Conservation (phyloP, 2,797 vertebrate genomes). For the Phoxinus dragarum region DNA sequence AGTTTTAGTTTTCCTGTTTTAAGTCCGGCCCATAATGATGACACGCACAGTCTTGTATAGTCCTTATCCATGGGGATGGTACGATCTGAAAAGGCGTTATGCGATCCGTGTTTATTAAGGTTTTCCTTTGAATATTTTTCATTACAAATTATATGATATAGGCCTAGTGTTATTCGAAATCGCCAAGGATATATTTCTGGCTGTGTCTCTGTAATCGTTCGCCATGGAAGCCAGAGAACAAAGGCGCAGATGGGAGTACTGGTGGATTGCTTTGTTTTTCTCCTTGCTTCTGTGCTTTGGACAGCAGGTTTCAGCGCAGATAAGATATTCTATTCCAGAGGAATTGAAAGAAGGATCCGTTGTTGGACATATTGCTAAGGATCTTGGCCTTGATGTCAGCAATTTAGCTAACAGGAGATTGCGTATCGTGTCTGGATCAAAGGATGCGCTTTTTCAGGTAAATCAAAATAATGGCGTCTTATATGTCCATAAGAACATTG, state of each 20-base stretch:
- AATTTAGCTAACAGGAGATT: conserved; percentile 72
- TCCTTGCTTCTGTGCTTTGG: conserved; percentile 50
- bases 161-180: background rate
- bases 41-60: background rate
- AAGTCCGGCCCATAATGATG: background rate
- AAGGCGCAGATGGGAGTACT: conserved; percentile 35
- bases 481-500: conserved; percentile 73
- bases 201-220: background rate
- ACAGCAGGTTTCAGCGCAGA: conserved; percentile 59
- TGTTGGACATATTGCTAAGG: conserved; percentile 74
- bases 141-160: background rate
- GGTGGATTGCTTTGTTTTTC: conserved; percentile 41
- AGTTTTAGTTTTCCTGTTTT: background rate
- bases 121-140: background rate
- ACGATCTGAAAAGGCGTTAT: background rate
- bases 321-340: conserved; percentile 73
- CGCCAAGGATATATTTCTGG: background rate
- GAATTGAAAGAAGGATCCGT: conserved; percentile 71
- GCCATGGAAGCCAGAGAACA: conserved; percentile 40
- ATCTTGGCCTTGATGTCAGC: conserved; percentile 75
- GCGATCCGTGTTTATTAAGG: background rate
- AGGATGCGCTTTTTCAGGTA: conserved; percentile 71
- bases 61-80: background rate
- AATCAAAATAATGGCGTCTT: conserved; percentile 77
- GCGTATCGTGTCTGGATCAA: conserved; percentile 70